These are phyloP conservation scores for Hippocampus zosterae DNA, from an alignment of 2,113 vertebrate genomes.

Conservation along the genomic window DNA sequence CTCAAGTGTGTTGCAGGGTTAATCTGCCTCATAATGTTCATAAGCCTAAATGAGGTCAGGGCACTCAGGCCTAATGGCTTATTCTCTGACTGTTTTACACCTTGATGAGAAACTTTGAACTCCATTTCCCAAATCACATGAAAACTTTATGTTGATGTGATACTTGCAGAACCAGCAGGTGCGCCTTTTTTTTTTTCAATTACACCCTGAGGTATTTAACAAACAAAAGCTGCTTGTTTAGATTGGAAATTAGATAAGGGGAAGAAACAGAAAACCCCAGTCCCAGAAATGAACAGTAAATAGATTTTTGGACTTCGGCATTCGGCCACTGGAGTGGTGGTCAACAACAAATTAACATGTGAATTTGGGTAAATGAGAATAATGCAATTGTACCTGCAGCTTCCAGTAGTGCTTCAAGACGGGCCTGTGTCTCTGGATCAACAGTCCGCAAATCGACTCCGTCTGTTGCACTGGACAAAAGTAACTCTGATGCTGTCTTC, in stretches of 20 bases:
- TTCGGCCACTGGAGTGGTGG: slow-evolving; percentile 6
- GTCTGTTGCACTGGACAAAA: slow-evolving; percentile 91
- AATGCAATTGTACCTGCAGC: slow-evolving; percentile 84
- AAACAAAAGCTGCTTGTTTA: slow-evolving; percentile 9
- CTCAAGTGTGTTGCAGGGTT: slow-evolving; percentile 56
- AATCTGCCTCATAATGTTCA: slow-evolving; percentile 67
- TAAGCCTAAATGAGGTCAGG: slow-evolving; percentile 59
- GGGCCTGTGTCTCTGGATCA: slow-evolving; percentile 96
- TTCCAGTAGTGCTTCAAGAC: slow-evolving; percentile 94
- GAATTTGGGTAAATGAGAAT: slow-evolving; percentile 4
- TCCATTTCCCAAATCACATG: slow-evolving; percentile 42
- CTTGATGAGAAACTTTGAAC: slow-evolving; percentile 45
- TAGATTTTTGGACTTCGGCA: not conserved
- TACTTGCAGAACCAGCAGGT: slow-evolving; percentile 17
- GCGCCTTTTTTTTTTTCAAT: slow-evolving; percentile 2
- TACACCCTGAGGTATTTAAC: slow-evolving; percentile 3
- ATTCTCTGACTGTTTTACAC: slow-evolving; percentile 53
- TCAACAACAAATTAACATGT: slow-evolving; percentile 23
- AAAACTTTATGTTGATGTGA: slow-evolving; percentile 27
- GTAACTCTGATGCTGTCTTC: slow-evolving; percentile 95
- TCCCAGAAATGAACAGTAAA: not conserved
- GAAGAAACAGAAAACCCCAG: slow-evolving; percentile 5
- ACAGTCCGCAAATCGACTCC: slow-evolving; percentile 93
- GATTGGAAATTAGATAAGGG: slow-evolving; percentile 1
- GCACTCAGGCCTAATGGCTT: slow-evolving; percentile 56